These are phyloP conservation scores for Rhagium mordax DNA, from an alignment of 2,888 invertebrate species.

Conservation along the genomic window DNA sequence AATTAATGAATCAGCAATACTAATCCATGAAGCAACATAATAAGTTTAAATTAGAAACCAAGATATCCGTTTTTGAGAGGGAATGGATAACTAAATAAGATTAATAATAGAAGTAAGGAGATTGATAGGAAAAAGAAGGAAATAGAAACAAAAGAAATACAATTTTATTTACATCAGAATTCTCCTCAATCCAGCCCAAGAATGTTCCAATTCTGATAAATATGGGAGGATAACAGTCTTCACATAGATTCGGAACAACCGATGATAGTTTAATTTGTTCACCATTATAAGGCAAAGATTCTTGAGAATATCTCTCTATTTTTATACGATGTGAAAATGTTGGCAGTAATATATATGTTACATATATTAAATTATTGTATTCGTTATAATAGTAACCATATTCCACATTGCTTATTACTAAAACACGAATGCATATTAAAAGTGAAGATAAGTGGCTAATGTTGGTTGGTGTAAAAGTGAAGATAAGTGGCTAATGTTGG, in stretches of 20 bases:
- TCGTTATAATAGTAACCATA: slow-evolving; percentile 54
- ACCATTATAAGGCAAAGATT: slow-evolving; percentile 47
- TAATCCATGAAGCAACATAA: too few relatives aligned
- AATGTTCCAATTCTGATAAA: slow-evolving; percentile 51
- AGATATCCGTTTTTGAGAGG: too few relatives aligned
- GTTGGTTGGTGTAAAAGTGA: slow-evolving; percentile 47
- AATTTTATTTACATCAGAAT: slow-evolving; percentile 50
- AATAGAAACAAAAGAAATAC: too few relatives aligned
- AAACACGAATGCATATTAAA: slow-evolving; percentile 49
- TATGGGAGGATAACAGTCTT: slow-evolving; percentile 53
- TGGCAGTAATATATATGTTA: slow-evolving; percentile 48
- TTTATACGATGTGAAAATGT: slow-evolving; percentile 52
- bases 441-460: slow-evolving; percentile 50
- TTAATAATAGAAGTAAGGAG: too few relatives aligned
- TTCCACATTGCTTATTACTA: slow-evolving; percentile 44
- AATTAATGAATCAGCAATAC: too few relatives aligned
- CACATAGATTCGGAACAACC: slow-evolving; percentile 52
- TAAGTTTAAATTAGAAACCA: too few relatives aligned
- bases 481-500: slow-evolving; percentile 50
- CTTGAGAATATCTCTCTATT: slow-evolving; percentile 57
- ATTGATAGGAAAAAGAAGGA: too few relatives aligned
- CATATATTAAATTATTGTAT: slow-evolving; percentile 36
- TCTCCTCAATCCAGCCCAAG: slow-evolving; percentile 54
- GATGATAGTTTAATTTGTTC: slow-evolving; percentile 55
- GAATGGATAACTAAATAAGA: too few relatives aligned